A percentile compares a stretch with the other conserved stretches of the same genome.
Evolutionary conservation across 37 sponge, comb jelly and placozoan genomes (phyloP).

Genomic region (Aplysina aerophoba): DNA sequence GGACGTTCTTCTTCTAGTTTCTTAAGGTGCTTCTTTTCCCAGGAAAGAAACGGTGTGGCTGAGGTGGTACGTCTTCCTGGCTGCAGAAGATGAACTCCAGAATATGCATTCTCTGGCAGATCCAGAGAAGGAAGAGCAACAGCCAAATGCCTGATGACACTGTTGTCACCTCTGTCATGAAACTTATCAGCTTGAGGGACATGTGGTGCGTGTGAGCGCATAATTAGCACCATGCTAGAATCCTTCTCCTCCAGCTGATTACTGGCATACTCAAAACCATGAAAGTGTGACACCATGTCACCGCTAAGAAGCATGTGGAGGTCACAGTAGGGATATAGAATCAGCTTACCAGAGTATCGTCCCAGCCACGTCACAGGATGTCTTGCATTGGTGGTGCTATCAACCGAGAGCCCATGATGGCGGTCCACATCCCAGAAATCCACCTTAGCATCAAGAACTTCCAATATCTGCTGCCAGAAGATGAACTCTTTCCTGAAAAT

Average conservation of each 20-base stretch:
- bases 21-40: conserved; percentile 66
- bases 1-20: conserved; percentile 60
- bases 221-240: conserved; percentile 60
- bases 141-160: conserved; percentile 49
- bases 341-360: conserved; percentile 56
- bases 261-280: conserved; percentile 44
- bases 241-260: conserved; percentile 38
- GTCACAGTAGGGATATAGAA: conserved; percentile 74
- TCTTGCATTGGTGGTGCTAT: conserved; percentile 42
- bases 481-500: conserved; percentile 75
- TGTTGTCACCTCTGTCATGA: conserved; percentile 48
- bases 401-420: conserved; percentile 70
- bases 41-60: conserved; percentile 39
- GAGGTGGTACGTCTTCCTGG: conserved; percentile 55
- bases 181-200: not conserved
- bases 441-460: conserved; percentile 57
- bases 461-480: conserved; percentile 79
- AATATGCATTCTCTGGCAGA: conserved; percentile 48
- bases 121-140: conserved; percentile 28
- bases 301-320: conserved; percentile 31
- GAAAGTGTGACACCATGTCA: conserved; percentile 72
- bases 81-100: conserved; percentile 50
- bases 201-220: conserved; percentile 21
- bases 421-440: conserved; percentile 82
- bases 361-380: conserved; percentile 76